Conservation (phyloP, 2,113 vertebrate species). For the Phyllostomus hastatus region DNA sequence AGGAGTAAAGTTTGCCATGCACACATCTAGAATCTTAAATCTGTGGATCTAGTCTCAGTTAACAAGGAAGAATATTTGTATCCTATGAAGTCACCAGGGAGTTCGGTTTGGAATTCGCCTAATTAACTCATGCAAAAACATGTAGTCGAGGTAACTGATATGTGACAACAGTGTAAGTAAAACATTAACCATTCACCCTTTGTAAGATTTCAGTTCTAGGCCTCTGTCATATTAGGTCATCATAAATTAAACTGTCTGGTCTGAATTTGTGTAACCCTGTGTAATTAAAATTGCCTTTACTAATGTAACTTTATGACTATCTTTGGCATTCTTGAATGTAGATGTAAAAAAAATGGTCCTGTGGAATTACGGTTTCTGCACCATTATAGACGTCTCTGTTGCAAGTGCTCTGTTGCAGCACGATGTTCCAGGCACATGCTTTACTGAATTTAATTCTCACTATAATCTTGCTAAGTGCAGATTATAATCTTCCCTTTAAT, state of each 20-base stretch:
- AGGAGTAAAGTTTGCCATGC: not conserved
- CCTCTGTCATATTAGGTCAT: not conserved
- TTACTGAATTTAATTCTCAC: not conserved
- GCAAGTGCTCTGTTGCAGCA: not conserved
- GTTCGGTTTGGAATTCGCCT: not conserved
- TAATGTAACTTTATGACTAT: not conserved
- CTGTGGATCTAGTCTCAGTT: not conserved
- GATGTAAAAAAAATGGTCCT: not conserved
- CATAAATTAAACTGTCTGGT: not conserved
- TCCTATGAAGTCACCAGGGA: not conserved
- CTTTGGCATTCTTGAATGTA: not conserved
- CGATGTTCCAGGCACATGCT: not conserved
- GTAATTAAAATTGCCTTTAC: not conserved
- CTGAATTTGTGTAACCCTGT: not conserved
- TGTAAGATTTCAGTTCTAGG: not conserved
- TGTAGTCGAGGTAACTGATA: not conserved
- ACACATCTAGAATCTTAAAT: not conserved
- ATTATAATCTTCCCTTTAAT: not conserved
- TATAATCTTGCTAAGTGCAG: not conserved
- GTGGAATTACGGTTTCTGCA: not conserved
- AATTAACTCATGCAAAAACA: not conserved
- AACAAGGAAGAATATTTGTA: not conserved
- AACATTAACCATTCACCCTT: not conserved
- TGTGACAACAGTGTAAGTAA: not conserved
- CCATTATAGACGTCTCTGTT: not conserved